Evolutionary conservation across 2,888 invertebrate genomes (phyloP), one percentile per base, ranked within the genome.

Genomic region (Flexamia atlantica): DNA sequence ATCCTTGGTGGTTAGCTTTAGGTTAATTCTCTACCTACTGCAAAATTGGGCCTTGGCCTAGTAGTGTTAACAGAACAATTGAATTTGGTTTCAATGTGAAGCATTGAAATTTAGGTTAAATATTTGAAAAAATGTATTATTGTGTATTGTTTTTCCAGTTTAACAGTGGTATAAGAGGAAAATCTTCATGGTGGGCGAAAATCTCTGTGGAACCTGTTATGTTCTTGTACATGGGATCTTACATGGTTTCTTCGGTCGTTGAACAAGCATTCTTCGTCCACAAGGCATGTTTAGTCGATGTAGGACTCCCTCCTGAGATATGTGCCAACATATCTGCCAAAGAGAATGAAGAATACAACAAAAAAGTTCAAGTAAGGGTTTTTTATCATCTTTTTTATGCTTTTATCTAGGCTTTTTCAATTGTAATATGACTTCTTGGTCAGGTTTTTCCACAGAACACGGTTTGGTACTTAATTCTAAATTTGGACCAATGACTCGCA

Each of bases 191-290:
- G 76, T 84, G 50, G 50, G n/a, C 40, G 10, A 82, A 81, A 17
- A 92, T 96, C 82, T 94, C 97, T 0, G 96, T 97, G 28, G 97
- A 98, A 89, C 97, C 97, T 0, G 93, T 96, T 0, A 94, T 97
- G 94, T 95, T 97, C 89, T 91, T 97, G 0, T 97, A 97, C 89
- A 97, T 97, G 96, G 93, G 97, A 92, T 96, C 97, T 0, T 95
- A 93, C 88, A 96, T 96, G 95, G 92, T 94, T 80, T 97, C 96
- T 2, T 93, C 93, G 84, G 96, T 97, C 0, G 92, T 95, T 42
- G 96, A 97, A 88, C 95, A 96, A 89, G 93, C 95, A 36, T 95
- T 96, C 88, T 96, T 95, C 88, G 91, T 96, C 0, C 92, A 95
- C 88, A 95, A 95, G 90, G 94, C 96, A 0, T 97, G 97, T 87